Percentiles rank a stretch among this genome's conserved stretches.
These are phyloP conservation scores for Sebastes hopkinsi DNA, from an alignment of 2,797 vertebrate species.

Conservation along the genomic window DNA sequence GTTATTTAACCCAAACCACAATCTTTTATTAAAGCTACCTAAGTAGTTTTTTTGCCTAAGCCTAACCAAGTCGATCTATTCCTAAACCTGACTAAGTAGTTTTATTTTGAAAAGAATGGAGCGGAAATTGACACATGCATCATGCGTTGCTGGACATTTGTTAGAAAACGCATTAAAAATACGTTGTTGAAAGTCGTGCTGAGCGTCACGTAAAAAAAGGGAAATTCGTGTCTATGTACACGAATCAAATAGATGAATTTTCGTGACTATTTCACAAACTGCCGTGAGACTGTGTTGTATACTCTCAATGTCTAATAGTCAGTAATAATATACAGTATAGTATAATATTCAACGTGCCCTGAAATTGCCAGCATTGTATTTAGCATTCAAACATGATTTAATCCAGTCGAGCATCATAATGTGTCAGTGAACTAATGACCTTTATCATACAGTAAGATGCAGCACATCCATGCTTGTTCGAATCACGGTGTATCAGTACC, in stretches of 20 bases:
- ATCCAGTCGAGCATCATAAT: not conserved
- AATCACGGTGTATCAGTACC: not conserved
- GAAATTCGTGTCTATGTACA: fast-evolving
- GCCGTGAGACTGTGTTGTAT: too few species aligned
- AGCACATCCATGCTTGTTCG: not conserved
- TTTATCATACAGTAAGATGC: not conserved
- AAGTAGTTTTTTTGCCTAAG: too few species aligned
- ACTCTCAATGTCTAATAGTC: not conserved
- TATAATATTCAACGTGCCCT: not conserved
- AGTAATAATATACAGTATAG: not conserved
- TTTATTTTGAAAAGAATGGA: too few species aligned
- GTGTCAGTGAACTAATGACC: not conserved
- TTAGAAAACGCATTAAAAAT: too few species aligned
- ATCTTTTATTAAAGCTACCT: too few species aligned
- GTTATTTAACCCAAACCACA: too few species aligned
- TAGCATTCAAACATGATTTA: not conserved
- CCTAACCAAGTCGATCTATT: too few species aligned
- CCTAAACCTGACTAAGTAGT: too few species aligned
- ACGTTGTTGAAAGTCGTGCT: too few species aligned
- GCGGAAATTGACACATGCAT: fast-evolving
- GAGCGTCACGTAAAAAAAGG: fast-evolving
- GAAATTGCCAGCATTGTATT: not conserved
- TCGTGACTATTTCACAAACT: fast-evolving
- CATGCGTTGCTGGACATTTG: too few species aligned
- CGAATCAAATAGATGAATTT: too few species aligned